A percentile compares a stretch with the other conserved stretches of the same genome.
These are phyloP conservation scores for Epinephelus moara DNA, from an alignment of 2,113 vertebrate species.

Conservation along the genomic window DNA sequence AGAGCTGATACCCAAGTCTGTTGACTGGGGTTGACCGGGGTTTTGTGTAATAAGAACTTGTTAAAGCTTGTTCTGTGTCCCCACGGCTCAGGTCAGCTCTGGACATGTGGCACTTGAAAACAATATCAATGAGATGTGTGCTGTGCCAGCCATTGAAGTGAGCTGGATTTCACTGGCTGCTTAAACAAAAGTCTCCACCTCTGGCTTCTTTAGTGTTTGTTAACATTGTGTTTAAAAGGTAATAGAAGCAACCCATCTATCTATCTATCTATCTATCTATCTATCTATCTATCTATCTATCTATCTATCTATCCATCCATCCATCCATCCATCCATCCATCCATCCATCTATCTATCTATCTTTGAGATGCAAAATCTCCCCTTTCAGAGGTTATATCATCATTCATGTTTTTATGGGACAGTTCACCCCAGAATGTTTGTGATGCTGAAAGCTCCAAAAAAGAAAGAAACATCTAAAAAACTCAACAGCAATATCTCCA, in stretches of 20 bases:
- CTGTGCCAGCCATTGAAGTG: slow-evolving; percentile 47
- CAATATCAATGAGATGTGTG: slow-evolving; percentile 76
- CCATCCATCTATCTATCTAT: not conserved
- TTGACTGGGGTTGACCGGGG: slow-evolving; percentile 75
- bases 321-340: not conserved
- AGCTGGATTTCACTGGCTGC: slow-evolving; percentile 80
- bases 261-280: not conserved
- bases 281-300: no score
- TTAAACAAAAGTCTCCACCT: slow-evolving; percentile 78
- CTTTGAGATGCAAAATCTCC: no score
- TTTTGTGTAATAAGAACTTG: slow-evolving; percentile 82
- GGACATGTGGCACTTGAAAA: slow-evolving; percentile 72
- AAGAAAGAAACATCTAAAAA: no score
- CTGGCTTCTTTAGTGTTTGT: slow-evolving; percentile 25
- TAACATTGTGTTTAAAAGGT: slow-evolving; percentile 11
- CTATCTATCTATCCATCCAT: not conserved
- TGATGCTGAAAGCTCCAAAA: no score
- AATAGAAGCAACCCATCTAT: slow-evolving; percentile 28
- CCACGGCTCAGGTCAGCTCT: slow-evolving; percentile 70
- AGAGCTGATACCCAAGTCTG: slow-evolving; percentile 84
- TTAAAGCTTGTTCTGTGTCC: slow-evolving; percentile 71
- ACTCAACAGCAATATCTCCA: no score
- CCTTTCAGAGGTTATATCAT: no score
- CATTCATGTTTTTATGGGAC: no score
- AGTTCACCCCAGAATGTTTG: no score